phyloP scores from a whole-genome alignment of 23 tunicate species.

The Halocynthia aurantium region DNA sequence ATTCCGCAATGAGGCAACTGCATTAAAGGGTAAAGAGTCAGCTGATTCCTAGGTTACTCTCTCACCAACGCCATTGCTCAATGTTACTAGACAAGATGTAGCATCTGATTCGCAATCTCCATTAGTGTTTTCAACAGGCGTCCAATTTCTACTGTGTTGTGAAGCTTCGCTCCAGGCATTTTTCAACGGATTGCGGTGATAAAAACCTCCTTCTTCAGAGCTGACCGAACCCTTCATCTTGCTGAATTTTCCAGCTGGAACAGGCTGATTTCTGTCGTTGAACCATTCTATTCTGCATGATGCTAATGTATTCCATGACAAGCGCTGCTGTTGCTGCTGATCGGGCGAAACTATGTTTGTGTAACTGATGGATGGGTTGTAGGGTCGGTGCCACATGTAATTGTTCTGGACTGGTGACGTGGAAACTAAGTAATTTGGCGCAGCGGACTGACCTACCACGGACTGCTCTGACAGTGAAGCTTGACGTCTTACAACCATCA shows the following conservation, averaged over 20 bases:
- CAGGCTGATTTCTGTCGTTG: slow-evolving; percentile 37
- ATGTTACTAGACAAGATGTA: slow-evolving; percentile 16
- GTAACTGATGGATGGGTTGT: background rate
- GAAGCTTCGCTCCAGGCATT: slow-evolving; percentile 6
- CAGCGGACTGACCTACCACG: slow-evolving; percentile 4
- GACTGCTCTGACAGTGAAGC: slow-evolving; percentile 18
- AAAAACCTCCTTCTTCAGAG: slow-evolving; percentile 15
- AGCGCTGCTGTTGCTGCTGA: slow-evolving; percentile 21
- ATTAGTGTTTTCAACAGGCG: slow-evolving; percentile 16
- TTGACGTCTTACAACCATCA: slow-evolving; percentile 25
- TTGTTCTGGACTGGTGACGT: background rate
- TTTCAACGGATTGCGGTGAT: slow-evolving; percentile 24
- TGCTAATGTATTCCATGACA: slow-evolving; percentile 76
- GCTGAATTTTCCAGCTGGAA: background rate
- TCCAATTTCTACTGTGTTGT: slow-evolving; percentile 19
- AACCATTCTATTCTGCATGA: slow-evolving; percentile 90
- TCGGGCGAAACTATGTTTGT: too few relatives aligned
- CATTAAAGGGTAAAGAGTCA: too few relatives aligned
- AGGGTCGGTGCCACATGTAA: slow-evolving; percentile 22
- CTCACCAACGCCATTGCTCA: slow-evolving; percentile 35
- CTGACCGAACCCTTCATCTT: background rate
- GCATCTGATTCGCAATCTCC: slow-evolving; percentile 8
- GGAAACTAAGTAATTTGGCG: background rate
- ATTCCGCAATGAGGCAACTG: too few relatives aligned
- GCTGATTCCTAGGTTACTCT: background rate